phyloP scores from a whole-genome alignment of 2,888 invertebrate genomes.

The Stegophylla sp. region DNA sequence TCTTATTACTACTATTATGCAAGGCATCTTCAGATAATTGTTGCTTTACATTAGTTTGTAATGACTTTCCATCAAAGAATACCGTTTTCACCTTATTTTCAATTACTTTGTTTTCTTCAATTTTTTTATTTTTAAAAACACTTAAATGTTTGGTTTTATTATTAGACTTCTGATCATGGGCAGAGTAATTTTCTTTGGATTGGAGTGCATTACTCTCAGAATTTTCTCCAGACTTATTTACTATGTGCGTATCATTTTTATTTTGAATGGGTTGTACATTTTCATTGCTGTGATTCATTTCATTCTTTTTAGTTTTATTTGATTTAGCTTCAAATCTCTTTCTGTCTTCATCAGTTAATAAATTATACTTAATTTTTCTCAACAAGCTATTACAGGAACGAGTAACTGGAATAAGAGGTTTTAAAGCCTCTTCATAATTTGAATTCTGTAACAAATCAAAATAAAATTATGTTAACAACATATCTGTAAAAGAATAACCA shows the following conservation, averaged over 20 bases:
- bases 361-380: slow-evolving; percentile 55
- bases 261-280: neutral
- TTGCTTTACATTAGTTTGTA: neutral
- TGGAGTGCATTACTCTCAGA: neutral
- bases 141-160: neutral
- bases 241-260: neutral
- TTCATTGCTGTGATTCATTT: neutral
- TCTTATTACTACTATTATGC: neutral
- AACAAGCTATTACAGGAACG: slow-evolving; percentile 48
- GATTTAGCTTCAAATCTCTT: too few species aligned
- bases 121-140: neutral
- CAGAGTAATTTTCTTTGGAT: neutral
- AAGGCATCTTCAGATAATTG: slow-evolving; percentile 5
- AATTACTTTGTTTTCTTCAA: neutral
- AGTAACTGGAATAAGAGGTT: slow-evolving; percentile 48
- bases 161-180: neutral
- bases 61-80: neutral
- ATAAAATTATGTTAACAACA: neutral
- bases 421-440: slow-evolving; percentile 18
- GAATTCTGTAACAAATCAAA: neutral
- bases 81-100: slow-evolving; percentile 11
- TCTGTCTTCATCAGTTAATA: neutral
- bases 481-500: neutral
- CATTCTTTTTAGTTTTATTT: too few species aligned
- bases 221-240: neutral